Percentiles rank a stretch among this genome's conserved stretches.
Evolutionary conservation across 2,888 invertebrate species (phyloP).

Genomic region (Craniophora ligustri): DNA sequence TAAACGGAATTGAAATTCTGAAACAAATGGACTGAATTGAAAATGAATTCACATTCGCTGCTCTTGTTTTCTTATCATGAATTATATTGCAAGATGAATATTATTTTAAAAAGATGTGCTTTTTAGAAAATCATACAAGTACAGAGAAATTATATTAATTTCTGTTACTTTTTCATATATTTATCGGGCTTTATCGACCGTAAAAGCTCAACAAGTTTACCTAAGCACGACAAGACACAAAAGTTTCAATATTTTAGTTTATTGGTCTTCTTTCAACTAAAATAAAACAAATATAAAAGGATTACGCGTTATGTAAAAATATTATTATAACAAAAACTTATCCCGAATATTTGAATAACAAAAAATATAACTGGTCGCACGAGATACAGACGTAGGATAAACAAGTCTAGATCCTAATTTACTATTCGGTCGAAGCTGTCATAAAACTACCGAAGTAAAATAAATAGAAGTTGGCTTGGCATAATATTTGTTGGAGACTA

Average conservation of each 20-base stretch:
- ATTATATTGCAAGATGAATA: neutral
- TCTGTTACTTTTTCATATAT: too few species aligned
- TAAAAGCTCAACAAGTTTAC: too few species aligned
- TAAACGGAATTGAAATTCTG: constrained; percentile 9
- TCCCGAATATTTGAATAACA: constrained; percentile 24
- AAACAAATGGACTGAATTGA: constrained; percentile 10
- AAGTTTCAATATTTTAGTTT: too few species aligned
- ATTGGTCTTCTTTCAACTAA: too few species aligned
- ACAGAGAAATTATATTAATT: too few species aligned
- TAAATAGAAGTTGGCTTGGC: constrained; percentile 52
- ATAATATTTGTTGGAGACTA: constrained; percentile 46
- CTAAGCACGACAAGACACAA: too few species aligned
- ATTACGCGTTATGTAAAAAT: neutral
- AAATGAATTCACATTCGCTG: neutral
- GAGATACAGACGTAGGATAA: constrained; percentile 22
- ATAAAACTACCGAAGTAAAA: constrained; percentile 58
- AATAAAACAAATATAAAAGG: too few species aligned
- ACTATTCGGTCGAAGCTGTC: constrained; percentile 47
- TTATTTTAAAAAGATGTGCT: too few species aligned
- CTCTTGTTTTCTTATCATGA: neutral
- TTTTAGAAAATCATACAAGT: too few species aligned
- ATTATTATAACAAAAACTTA: neutral
- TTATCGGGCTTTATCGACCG: too few species aligned
- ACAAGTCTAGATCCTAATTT: constrained; percentile 41
- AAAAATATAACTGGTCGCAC: constrained; percentile 36